A percentile compares a stretch with the other conserved stretches of the same genome.
phyloP scores from a whole-genome alignment of 2,797 vertebrate genomes.

The Sebastes diaconus region DNA sequence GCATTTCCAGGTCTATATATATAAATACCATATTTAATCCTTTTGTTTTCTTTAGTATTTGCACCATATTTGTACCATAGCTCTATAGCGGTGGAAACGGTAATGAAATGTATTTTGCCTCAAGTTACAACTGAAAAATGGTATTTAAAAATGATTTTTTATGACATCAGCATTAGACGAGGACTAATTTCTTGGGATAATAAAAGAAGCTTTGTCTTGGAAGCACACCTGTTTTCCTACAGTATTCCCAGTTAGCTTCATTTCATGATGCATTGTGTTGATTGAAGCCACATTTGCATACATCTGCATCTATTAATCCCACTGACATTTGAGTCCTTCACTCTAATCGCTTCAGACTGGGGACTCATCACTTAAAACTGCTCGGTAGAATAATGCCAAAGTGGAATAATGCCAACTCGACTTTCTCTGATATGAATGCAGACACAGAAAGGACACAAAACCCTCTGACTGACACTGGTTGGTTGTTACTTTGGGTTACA shows the following conservation, averaged over 20 bases:
- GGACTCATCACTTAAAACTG: neutral
- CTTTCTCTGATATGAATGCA: neutral
- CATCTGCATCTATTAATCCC: neutral
- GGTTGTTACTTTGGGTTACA: neutral
- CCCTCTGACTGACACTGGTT: too few species aligned
- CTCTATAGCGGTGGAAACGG: neutral
- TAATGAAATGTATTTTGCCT: neutral
- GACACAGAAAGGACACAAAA: neutral
- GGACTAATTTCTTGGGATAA: neutral
- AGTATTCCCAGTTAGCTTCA: neutral
- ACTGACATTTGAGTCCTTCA: neutral
- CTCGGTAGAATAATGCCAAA: neutral
- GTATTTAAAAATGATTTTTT: neutral
- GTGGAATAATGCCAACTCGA: neutral
- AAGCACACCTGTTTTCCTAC: neutral
- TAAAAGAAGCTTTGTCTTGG: neutral
- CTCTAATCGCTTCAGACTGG: neutral
- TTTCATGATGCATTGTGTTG: neutral
- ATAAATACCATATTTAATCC: neutral
- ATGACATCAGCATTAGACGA: neutral
- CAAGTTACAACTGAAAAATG: neutral
- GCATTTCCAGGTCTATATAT: constrained; percentile 11
- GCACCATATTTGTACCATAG: neutral
- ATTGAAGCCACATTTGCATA: neutral
- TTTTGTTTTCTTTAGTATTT: constrained; percentile 1